Evolutionary conservation across 2,888 invertebrate species (phyloP).

Genomic region (Clunio marinus): DNA sequence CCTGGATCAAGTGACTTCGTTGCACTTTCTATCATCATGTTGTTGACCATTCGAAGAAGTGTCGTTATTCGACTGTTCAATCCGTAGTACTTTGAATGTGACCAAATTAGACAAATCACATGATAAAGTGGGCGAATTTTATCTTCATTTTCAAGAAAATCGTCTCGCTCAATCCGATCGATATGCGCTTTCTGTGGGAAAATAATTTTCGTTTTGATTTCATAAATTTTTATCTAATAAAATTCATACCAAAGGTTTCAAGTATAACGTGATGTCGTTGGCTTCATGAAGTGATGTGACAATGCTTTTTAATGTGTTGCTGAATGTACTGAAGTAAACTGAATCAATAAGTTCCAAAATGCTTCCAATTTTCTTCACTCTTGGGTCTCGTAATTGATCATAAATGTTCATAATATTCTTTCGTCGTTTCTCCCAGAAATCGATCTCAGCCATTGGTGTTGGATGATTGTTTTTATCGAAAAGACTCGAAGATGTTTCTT

Average conservation of each 20-base stretch:
- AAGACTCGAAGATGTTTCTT: slow-evolving; percentile 67
- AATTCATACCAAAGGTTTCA: slow-evolving; percentile 70
- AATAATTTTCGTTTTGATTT: no score
- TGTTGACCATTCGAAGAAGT: slow-evolving; percentile 72
- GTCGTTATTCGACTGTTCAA: slow-evolving; percentile 62
- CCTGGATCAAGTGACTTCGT: slow-evolving; percentile 69
- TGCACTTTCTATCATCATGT: slow-evolving; percentile 73
- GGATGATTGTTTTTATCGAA: slow-evolving; percentile 68
- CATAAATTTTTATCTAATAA: no score
- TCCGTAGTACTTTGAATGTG: slow-evolving; percentile 73
- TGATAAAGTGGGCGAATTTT: slow-evolving; percentile 69
- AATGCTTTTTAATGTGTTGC: slow-evolving; percentile 71
- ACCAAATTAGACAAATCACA: slow-evolving; percentile 78
- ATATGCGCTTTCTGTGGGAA: slow-evolving; percentile 57
- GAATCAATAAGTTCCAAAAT: slow-evolving; percentile 74
- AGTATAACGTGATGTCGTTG: slow-evolving; percentile 73
- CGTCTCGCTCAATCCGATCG: slow-evolving; percentile 64
- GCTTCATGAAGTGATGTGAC: slow-evolving; percentile 72
- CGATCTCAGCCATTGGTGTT: slow-evolving; percentile 65
- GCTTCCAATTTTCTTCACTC: slow-evolving; percentile 78
- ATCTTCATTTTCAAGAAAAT: slow-evolving; percentile 60
- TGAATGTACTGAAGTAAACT: slow-evolving; percentile 73
- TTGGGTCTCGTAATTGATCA: slow-evolving; percentile 75
- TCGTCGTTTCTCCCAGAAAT: slow-evolving; percentile 74
- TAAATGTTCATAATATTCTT: slow-evolving; percentile 82